phyloP scores from a whole-genome alignment of 2,113 vertebrate genomes.

The Nasalis larvatus region DNA sequence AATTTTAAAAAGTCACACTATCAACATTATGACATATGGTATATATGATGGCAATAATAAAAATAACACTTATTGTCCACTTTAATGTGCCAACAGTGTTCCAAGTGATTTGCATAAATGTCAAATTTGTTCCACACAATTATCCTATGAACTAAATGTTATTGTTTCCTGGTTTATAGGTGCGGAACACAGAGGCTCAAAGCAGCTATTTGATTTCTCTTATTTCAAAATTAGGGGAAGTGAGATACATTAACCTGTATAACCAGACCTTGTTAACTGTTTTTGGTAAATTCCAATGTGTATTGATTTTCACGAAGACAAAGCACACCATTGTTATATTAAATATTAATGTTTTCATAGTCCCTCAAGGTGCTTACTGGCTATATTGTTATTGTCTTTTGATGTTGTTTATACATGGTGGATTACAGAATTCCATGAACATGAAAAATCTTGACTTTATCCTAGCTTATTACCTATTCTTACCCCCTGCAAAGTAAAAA shows the following conservation, averaged over 20 bases:
- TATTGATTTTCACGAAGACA: conserved; percentile 26
- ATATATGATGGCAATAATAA: neutral
- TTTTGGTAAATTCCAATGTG: neutral
- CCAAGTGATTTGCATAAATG: neutral
- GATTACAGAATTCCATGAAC: neutral
- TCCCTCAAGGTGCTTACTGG: neutral
- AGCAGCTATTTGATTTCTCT: neutral
- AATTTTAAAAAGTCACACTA: neutral
- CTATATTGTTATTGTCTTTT: neutral
- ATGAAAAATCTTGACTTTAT: neutral
- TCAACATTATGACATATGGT: neutral
- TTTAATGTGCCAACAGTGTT: neutral
- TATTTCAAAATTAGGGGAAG: neutral
- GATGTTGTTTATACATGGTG: neutral
- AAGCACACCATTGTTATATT: neutral
- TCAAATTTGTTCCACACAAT: neutral
- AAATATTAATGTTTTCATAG: neutral
- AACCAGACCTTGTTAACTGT: neutral
- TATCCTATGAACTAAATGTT: neutral
- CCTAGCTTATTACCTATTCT: neutral
- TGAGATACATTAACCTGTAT: neutral
- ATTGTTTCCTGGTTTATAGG: neutral
- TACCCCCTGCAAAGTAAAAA: neutral
- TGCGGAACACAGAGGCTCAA: neutral
- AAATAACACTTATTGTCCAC: neutral